phyloP scores from a whole-genome alignment of 2,888 invertebrate species.

The Eupithecia insigniata region DNA sequence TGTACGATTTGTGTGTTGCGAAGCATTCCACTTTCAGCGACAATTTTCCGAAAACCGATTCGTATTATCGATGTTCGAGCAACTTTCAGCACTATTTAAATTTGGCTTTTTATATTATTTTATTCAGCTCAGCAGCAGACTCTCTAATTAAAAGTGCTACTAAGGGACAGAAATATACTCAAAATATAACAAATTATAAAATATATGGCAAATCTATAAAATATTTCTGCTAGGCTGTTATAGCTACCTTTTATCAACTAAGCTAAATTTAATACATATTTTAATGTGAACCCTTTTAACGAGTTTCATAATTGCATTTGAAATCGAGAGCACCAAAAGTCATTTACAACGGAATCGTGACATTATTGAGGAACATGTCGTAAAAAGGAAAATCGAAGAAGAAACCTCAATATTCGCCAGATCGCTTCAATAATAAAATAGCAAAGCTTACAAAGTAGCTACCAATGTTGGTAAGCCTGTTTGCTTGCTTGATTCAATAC shows the following conservation, averaged over 20 bases:
- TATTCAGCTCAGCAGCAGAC: not conserved
- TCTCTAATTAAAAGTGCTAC: not conserved
- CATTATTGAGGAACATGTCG: slow-evolving; percentile 31
- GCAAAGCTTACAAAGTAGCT: slow-evolving; percentile 28
- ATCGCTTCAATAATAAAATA: slow-evolving; percentile 39
- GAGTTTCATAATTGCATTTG: not conserved
- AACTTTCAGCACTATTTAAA: not conserved
- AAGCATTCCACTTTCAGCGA: slow-evolving; percentile 1
- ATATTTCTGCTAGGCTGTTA: not conserved
- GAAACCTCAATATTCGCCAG: slow-evolving; percentile 34
- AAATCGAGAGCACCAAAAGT: not conserved
- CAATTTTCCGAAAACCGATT: not conserved
- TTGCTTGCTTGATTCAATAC: slow-evolving; percentile 28
- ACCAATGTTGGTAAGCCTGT: slow-evolving; percentile 35
- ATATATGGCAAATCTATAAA: not conserved
- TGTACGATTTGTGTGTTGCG: slow-evolving; percentile 22
- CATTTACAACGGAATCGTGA: slow-evolving; percentile 11
- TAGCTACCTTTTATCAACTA: not conserved
- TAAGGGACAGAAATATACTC: too few relatives aligned
- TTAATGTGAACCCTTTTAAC: not conserved
- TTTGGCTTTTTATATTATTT: not conserved
- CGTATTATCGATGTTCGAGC: not conserved
- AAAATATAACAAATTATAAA: not conserved
- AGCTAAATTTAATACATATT: not conserved
- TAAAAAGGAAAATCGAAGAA: slow-evolving; percentile 33